Conservation (phyloP, 2,888 invertebrate species). For the Vanessa cardui region DNA sequence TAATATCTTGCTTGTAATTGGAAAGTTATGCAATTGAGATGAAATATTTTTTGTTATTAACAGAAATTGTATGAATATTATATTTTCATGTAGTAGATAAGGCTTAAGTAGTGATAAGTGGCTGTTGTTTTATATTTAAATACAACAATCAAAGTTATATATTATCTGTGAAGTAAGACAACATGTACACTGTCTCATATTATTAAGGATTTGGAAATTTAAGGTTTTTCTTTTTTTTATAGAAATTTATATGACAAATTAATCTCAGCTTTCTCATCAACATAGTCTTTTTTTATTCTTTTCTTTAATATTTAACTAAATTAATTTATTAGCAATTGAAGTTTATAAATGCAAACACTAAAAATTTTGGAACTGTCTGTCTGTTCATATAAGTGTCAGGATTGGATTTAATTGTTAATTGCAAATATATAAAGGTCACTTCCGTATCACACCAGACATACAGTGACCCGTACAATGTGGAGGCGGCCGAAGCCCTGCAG, state of each 20-base stretch:
- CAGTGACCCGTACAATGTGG: conserved; percentile 89
- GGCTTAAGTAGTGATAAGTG: neutral
- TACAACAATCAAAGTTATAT: neutral
- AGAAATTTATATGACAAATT: too few species aligned
- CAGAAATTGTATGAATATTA: conserved; percentile 1
- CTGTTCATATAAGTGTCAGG: too few species aligned
- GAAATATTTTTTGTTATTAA: conserved; percentile 7
- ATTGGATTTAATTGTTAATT: too few species aligned
- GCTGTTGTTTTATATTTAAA: neutral
- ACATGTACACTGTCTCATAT: neutral
- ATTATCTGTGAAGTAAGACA: neutral
- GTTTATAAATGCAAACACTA: too few species aligned
- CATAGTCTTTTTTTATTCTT: too few species aligned
- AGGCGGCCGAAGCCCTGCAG: conserved; percentile 87
- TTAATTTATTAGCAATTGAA: too few species aligned
- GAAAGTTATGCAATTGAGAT: neutral
- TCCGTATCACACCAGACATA: conserved; percentile 51
- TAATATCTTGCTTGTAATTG: neutral
- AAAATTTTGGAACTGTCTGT: too few species aligned
- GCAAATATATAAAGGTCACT: neutral
- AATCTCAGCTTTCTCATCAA: too few species aligned
- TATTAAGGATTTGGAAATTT: too few species aligned
- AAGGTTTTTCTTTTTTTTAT: too few species aligned
- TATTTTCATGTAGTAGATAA: conserved; percentile 18
- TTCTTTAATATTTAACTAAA: too few species aligned